Evolutionary conservation across 2,113 vertebrate species (phyloP), one percentile per base, ranked within the genome.

Genomic region (Puffinus mauretanicus): DNA sequence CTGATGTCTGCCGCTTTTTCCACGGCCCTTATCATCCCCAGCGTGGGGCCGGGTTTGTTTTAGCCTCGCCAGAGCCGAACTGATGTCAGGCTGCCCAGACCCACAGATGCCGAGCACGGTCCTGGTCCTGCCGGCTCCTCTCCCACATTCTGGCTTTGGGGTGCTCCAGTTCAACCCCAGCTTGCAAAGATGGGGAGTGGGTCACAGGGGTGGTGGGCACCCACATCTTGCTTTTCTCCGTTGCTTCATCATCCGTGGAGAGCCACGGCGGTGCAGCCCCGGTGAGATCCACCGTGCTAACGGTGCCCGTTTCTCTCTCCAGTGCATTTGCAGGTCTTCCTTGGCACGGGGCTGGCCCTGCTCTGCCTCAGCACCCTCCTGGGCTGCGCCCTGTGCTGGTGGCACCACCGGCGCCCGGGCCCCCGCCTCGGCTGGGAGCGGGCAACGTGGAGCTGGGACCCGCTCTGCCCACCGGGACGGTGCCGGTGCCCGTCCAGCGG

Each of bases 311-410:
- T 30, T 75, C 44, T 96, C 61, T 96, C 71, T 91, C 44, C 73
- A 99, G 99, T 92, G 61, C 97, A 97, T 91, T 90, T 98, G 83
- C 98, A 98, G 98, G 89, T 98, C 36, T 94, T 98, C 82, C 96
- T 99, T 60, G 97, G 98, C 6, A 82, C 97, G 17, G 98, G 98
- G 38, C 96, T 98, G 86, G 98, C 98, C 16, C 81, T 99, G 30
- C 94, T 98, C 81, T 98, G 98, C 96, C 98, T 98, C 97, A 98
- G 97, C 58, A 88, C 98, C 72, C 97, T 99, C 65, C 96, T 99
- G 20, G 96, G 98, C 42, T 99, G 98, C 20, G 78, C 98, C 47
- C 57, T 98, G 69, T 98, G 98, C 91, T 98, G 98, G 96, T 93
- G 97, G 36, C 97, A 91, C 36, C 91, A 77, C 17, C 97, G 95